Conservation (phyloP, 2,113 vertebrate species). For the Eurystomus gularis region DNA sequence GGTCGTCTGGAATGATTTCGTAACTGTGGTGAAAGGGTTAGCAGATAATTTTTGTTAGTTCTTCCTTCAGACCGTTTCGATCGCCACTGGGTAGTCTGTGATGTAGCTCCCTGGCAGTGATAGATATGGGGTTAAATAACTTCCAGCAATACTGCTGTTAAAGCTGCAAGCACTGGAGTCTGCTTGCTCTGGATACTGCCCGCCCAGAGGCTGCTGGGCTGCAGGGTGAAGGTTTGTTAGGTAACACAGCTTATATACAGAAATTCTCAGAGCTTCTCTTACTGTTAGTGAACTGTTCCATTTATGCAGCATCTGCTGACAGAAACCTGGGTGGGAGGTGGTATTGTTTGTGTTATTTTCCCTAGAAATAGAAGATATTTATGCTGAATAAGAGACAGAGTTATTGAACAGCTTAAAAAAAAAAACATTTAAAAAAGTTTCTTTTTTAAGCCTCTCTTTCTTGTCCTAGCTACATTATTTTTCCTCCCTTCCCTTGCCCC, state of each 20-base stretch:
- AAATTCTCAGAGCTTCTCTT: not conserved
- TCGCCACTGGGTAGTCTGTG: rapidly evolving
- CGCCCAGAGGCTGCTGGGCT: not conserved
- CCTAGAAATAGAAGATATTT: conserved; percentile 25
- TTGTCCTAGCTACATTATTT: not conserved
- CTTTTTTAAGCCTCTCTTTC: conserved; percentile 45
- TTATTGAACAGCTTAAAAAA: conserved; percentile 5
- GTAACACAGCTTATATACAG: not conserved
- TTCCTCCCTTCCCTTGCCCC: not conserved
- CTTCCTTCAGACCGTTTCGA: not conserved
- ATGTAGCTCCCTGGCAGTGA: not conserved
- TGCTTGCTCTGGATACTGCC: not conserved
- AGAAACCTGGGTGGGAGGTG: not conserved
- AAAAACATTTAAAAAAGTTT: not conserved
- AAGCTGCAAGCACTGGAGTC: not conserved
- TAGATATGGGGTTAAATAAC: not conserved
- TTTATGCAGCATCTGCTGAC: not conserved
- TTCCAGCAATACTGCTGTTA: not conserved
- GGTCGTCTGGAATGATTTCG: not conserved
- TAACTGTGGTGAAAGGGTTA: not conserved
- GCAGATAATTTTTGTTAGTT: not conserved
- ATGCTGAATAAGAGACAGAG: conserved; percentile 33
- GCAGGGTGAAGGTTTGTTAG: not conserved
- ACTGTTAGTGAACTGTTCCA: not conserved
- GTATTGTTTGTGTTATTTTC: conserved; percentile 1